Percentiles rank a stretch among this genome's conserved stretches.
phyloP scores from a whole-genome alignment of 2,113 vertebrate genomes.

The Ovibos moschatus region DNA sequence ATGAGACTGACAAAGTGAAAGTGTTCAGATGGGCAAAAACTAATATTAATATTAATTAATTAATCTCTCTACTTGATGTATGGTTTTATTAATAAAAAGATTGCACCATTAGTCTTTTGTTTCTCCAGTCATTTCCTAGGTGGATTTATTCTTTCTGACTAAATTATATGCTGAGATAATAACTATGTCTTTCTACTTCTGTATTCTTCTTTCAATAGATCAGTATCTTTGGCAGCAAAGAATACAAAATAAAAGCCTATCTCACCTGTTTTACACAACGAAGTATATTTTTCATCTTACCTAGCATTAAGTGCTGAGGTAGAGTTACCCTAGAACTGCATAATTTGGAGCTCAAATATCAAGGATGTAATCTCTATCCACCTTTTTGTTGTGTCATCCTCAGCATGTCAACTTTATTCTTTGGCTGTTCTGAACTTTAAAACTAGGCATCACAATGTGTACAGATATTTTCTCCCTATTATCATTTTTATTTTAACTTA shows the following conservation, averaged over 20 bases:
- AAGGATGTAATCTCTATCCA: rapidly evolving
- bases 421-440: neutral
- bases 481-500: neutral
- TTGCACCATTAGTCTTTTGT: neutral
- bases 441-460: neutral
- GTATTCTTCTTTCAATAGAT: neutral
- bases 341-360: neutral
- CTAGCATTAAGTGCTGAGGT: neutral
- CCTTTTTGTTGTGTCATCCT: neutral
- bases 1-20: neutral
- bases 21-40: neutral
- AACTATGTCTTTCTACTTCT: neutral
- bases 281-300: neutral
- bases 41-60: too few relatives aligned
- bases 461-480: neutral
- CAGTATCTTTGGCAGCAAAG: neutral
- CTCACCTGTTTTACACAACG: neutral
- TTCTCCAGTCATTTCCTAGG: neutral
- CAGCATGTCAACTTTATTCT: neutral
- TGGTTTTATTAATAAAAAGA: neutral
- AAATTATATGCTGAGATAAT: neutral
- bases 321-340: neutral
- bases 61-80: neutral
- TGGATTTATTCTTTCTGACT: neutral
- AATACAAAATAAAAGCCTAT: neutral